Evolutionary conservation across 2,113 vertebrate genomes (phyloP).

Genomic region (Macrotis lagotis): DNA sequence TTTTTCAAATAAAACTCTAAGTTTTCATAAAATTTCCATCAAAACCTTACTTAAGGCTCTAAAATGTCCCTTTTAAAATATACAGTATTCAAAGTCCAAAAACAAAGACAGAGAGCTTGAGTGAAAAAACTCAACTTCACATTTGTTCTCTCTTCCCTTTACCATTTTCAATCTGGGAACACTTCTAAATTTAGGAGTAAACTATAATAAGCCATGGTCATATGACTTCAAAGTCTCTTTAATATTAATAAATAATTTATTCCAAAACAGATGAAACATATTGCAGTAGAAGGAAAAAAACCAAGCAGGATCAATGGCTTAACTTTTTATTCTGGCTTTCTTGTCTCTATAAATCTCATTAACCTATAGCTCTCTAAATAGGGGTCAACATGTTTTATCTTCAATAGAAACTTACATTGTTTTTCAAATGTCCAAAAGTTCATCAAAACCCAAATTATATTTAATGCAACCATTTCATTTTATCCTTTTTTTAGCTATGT

Average conservation of each 20-base stretch:
- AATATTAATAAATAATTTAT: conserved; percentile 80
- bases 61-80: conserved; percentile 52
- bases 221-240: conserved; percentile 74
- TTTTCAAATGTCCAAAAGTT: conserved; percentile 48
- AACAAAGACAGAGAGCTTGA: conserved; percentile 47
- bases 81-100: conserved; percentile 48
- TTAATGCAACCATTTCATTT: conserved; percentile 53
- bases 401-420: conserved; percentile 45
- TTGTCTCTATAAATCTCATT: conserved; percentile 53
- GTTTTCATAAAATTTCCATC: conserved; percentile 52
- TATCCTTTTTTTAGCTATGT: conserved; percentile 40
- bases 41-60: conserved; percentile 39
- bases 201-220: conserved; percentile 75
- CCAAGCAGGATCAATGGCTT: conserved; percentile 58
- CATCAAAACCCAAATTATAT: conserved; percentile 37
- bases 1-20: conserved; percentile 51
- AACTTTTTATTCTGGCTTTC: conserved; percentile 49
- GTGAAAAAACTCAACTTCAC: conserved; percentile 63
- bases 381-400: conserved; percentile 14
- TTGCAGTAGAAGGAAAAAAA: conserved; percentile 56
- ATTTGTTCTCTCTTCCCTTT: conserved; percentile 74
- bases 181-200: conserved; percentile 77
- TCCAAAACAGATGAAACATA: conserved; percentile 67
- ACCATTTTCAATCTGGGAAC: conserved; percentile 76
- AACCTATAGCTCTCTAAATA: conserved; percentile 34